Base-by-base conservation (phyloP, 1,140 invertebrate species). In the Pygmarrhopalites habei region DNA sequence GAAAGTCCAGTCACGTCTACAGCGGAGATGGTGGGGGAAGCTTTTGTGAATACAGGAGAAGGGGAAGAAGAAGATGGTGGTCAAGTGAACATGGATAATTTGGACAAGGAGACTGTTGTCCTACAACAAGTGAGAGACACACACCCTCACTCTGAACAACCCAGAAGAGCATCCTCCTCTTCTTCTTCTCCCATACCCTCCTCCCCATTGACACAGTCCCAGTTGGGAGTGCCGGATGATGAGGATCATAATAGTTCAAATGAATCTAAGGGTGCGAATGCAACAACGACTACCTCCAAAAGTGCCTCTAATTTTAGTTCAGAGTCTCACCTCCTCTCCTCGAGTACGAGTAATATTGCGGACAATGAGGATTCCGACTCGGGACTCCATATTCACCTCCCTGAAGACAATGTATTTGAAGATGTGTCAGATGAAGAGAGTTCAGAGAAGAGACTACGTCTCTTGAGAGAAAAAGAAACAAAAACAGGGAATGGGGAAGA, bases 321-420 rank as follows among this genome's bases (percentile, higher is more conserved):
- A n/a, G n/a, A n/a, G n/a, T n/a, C n/a, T n/a, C n/a, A n/a, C n/a
- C 19, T n/a, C 15, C 44, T 4, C 5, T 21, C 44, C 15, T 4
- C 7, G 21, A 14, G 21, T 21, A 10, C 4, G 5, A 21, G 4
- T 21, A 46, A 46, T 46, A 46, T 5, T 17, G 4, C 44, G 17
- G 46, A 49, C 23, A 52, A 29, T 52, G 25, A 21, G 4, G 49
- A 52, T n/a, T 52, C 49, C 25, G 44, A 46, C 44, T 46, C 44
- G 4, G 23, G 49, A 26, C 49, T 52, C 5, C 49, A 52, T 26
- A 52, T 52, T 17, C 49, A 52, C n/a, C 7, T 52, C 4, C 3
- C 19, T 7, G 49, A 52, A 26, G 49, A 52, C 7, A 26, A 25
- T 29, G 14, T 5, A 4, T 52, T 52, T 52, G 49, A 52, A 26